Evolutionary conservation across 2,888 invertebrate genomes (phyloP), one percentile per base, ranked within the genome.

Genomic region (Sericinus montela): DNA sequence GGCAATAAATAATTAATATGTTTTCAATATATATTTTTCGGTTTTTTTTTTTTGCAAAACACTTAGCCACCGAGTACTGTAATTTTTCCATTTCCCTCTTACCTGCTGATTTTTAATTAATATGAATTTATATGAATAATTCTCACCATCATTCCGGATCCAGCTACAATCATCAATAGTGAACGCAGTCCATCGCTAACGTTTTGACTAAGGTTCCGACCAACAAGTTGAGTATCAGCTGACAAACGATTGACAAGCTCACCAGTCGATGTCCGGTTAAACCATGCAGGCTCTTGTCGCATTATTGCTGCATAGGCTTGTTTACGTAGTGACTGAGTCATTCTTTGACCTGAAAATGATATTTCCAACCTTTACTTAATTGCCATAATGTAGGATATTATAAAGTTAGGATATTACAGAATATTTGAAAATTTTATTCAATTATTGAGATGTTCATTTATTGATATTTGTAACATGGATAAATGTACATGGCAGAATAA

Each of bases 131-230:
- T 19, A 19, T 5, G 4, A 25, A 25, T 25, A 25, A 25, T 44
- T 42, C 62, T 74, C 81, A 97, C 96, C 98, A 98, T 98, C 96
- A 99, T 97, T 19, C 95, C 94, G 30, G 97, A 93, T 0, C 98
- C 97, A 36, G 95, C 95, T 19, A 92, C 77, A 7, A 96, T 95
- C 93, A 97, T 97, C 52, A 97, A 93, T 1, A 93, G 73, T 0
- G 98, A 95, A 39, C 99, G 88, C 15, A 98, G 80, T 0, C 99
- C 99, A 85, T 99, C 98, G 1, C 98, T 97, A 50, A 99, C 92
- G 82, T 99, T 99, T 71, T 93, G 94, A 45, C 98, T 98, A 1
- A 99, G 90, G 30, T 98, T 95, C 52, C 95, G 93, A 5, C 98
- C 97, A 5, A 99, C 97, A 11, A 98, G 88, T 57, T 95, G 94